Evolutionary conservation across 2,113 vertebrate species (phyloP).

Genomic region (Butorides virescens): DNA sequence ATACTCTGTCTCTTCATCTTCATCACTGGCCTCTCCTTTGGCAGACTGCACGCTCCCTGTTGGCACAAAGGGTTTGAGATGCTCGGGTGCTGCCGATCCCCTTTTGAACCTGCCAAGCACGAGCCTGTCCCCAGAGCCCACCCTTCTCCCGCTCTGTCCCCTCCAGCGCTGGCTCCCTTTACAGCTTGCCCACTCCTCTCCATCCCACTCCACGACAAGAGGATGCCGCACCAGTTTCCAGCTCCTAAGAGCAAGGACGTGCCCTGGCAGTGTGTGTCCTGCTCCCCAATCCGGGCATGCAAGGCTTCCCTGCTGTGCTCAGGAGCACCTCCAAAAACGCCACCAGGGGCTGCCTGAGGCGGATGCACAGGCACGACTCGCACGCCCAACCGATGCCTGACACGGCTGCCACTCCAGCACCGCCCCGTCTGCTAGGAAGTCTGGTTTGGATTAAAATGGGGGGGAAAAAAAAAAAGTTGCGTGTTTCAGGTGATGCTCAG

Average conservation of each 20-base stretch:
- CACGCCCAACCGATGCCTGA: accelerated
- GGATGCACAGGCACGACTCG: accelerated
- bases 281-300: background rate
- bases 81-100: background rate
- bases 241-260: background rate
- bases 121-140: background rate
- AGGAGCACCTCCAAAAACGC: background rate
- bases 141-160: accelerated
- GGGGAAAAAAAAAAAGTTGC: background rate
- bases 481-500: background rate
- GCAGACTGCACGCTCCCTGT: slow-evolving; percentile 78
- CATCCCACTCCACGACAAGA: accelerated
- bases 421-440: accelerated
- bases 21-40: slow-evolving; percentile 95
- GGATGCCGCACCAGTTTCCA: accelerated
- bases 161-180: accelerated
- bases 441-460: background rate
- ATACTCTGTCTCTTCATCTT: slow-evolving; percentile 98
- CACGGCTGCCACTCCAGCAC: background rate
- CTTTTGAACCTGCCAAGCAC: accelerated
- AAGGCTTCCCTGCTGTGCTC: accelerated
- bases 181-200: background rate
- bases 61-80: background rate
- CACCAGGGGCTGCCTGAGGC: background rate
- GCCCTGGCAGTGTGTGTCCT: accelerated